Evolutionary conservation across 2,797 vertebrate species (phyloP), one percentile per base, ranked within the genome.

Genomic region (Gorsachius magnificus): DNA sequence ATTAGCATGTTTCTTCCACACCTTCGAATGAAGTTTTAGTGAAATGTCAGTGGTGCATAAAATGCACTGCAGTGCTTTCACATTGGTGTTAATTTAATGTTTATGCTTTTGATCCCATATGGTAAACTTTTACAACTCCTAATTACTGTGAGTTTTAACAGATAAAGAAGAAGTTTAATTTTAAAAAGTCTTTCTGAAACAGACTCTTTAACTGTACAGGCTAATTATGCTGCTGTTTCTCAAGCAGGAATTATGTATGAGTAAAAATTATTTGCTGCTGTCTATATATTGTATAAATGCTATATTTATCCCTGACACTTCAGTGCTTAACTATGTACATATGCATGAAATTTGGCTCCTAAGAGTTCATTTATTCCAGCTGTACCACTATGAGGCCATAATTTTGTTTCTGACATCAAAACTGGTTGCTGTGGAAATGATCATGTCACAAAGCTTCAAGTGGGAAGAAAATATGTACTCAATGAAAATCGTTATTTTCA

Each of bases 351-450:
- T 95, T 51, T 94, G 72, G 28, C 50, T 96, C 46, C 43, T 79
- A 66, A 79, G 63, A 86, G 80, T 43, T 91, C 89, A 92, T 94
- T 94, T 95, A 74, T 96, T 93, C 77, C 95, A 96, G 65, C 75
- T 75, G 53, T 90, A 93, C 11, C 45, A 89, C 81, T 69, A 4
- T 80, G 57, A 78, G 83, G 36, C 64, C 38, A 64, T 61, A 89
- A 82, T 87, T 89, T 79, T 94, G 19, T 78, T 94, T 89, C 87
- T 95, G 68, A 96, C 86, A 90, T 83, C 45, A 92, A 92, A 95
- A 87, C 28, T 70, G 16, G 63, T 89, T 94, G 72, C 60, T 82
- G 76, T 89, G 76, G 72, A 94, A 91, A 92, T 69, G 56, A 86
- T 91, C n/a, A 75, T 63, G 75, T 90, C 74, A 60, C 70, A 93